These are phyloP conservation scores for Spodoptera litura DNA, from an alignment of 1,140 invertebrate genomes.

Conservation along the genomic window DNA sequence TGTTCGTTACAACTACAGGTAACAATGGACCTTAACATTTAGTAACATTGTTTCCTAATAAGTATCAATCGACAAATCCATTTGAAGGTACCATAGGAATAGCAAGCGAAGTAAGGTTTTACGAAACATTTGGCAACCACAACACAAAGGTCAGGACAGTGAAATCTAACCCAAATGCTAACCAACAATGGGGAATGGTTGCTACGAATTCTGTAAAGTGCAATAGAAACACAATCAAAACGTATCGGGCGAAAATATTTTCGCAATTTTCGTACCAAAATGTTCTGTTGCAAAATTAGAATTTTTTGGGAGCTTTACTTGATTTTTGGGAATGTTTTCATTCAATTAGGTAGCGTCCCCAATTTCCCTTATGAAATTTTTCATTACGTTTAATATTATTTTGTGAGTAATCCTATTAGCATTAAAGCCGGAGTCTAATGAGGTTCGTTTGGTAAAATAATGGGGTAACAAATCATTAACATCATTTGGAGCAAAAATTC, in stretches of 20 bases:
- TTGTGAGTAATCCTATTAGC: too few species aligned
- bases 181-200: slow-evolving; percentile 35
- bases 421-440: neutral
- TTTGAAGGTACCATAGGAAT: slow-evolving; percentile 12
- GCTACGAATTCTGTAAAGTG: slow-evolving; percentile 26
- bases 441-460: neutral
- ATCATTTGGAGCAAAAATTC: slow-evolving; percentile 2
- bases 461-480: neutral
- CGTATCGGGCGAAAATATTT: neutral
- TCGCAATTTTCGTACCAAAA: too few species aligned
- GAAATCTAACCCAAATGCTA: slow-evolving; percentile 41
- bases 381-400: too few species aligned
- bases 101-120: slow-evolving; percentile 29
- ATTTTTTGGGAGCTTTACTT: too few species aligned
- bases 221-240: slow-evolving; percentile 23
- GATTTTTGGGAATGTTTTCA: too few species aligned
- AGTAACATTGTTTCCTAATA: slow-evolving; percentile 36
- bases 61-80: slow-evolving; percentile 35
- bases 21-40: slow-evolving; percentile 25
- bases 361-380: too few species aligned
- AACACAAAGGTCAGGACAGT: slow-evolving; percentile 33
- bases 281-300: too few species aligned
- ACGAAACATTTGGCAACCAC: slow-evolving; percentile 44
- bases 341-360: too few species aligned
- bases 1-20: neutral